phyloP scores from a whole-genome alignment of 2,797 vertebrate genomes.

The Fistularia tabacaria region DNA sequence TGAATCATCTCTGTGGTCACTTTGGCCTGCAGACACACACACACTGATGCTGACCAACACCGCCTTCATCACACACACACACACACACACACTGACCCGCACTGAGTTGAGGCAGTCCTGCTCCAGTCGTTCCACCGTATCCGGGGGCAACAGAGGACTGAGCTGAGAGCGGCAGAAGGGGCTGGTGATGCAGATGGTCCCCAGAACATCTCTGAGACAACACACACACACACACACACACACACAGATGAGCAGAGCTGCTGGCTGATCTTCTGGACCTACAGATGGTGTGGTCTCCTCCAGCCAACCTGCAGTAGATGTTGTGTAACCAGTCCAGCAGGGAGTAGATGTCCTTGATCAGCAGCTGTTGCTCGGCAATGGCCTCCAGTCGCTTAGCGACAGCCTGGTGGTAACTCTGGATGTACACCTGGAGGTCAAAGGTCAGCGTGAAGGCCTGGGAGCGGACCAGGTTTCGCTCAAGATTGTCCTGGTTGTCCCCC shows the following conservation, averaged over 20 bases:
- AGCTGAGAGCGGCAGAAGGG: conserved; percentile 77
- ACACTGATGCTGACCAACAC: neutral
- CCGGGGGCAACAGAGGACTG: conserved; percentile 76
- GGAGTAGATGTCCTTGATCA: conserved; percentile 82
- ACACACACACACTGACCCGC: conserved; percentile 69
- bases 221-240: conserved; percentile 2
- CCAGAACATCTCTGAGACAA: conserved; percentile 82
- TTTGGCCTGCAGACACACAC: conserved; percentile 55
- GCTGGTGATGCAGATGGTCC: conserved; percentile 78
- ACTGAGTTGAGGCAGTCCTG: conserved; percentile 84
- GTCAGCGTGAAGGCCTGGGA: conserved; percentile 3
- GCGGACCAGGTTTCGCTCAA: no score
- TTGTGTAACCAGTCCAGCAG: conserved; percentile 89
- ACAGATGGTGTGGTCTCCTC: no score
- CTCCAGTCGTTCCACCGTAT: conserved; percentile 80
- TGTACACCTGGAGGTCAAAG: conserved; percentile 70
- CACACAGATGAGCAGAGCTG: neutral
- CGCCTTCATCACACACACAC: neutral
- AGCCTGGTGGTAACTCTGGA: conserved; percentile 83
- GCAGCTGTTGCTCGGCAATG: conserved; percentile 70
- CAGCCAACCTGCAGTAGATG: conserved; percentile 78
- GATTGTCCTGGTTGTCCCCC: no score
- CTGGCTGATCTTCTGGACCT: no score
- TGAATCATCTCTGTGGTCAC: conserved; percentile 76
- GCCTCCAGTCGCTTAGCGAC: conserved; percentile 71